A percentile compares a stretch with the other conserved stretches of the same genome.
phyloP scores from a whole-genome alignment of 2,797 vertebrate genomes.

The Pempheris klunzingeri region DNA sequence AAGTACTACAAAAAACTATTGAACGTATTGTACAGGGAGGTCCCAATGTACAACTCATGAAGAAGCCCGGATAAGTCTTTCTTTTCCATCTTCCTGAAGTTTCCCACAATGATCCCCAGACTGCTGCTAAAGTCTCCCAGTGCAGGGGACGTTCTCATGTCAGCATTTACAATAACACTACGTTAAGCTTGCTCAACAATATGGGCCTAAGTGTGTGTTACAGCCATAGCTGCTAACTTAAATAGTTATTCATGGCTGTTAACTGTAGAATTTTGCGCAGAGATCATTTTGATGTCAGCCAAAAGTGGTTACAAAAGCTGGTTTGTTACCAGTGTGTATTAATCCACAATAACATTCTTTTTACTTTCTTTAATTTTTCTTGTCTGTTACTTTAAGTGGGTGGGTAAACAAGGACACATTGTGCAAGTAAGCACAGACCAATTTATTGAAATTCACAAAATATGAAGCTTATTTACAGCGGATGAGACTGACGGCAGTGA shows the following conservation, averaged over 20 bases:
- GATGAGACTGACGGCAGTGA: neutral
- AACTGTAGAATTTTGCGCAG: neutral
- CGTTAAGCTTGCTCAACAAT: neutral
- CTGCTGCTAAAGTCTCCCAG: no score
- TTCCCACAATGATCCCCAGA: neutral
- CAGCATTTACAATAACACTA: neutral
- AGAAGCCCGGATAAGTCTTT: neutral
- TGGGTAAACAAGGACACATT: neutral
- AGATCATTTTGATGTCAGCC: neutral
- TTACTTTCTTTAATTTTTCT: neutral
- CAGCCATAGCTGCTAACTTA: slow-evolving; percentile 1
- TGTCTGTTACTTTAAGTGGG: neutral
- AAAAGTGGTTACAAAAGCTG: neutral
- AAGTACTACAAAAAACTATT: neutral
- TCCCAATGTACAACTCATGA: rapidly evolving
- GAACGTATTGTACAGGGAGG: neutral
- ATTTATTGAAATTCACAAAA: neutral
- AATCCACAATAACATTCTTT: neutral
- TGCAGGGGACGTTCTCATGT: neutral
- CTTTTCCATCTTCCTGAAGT: neutral
- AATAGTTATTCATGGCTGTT: neutral
- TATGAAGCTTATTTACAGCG: neutral
- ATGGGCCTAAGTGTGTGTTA: neutral
- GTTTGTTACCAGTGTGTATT: neutral
- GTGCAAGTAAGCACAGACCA: neutral